A percentile compares a stretch with the other conserved stretches of the same genome.
These are phyloP conservation scores for Thecophora atra DNA, from an alignment of 2,888 invertebrate species.

Conservation along the genomic window DNA sequence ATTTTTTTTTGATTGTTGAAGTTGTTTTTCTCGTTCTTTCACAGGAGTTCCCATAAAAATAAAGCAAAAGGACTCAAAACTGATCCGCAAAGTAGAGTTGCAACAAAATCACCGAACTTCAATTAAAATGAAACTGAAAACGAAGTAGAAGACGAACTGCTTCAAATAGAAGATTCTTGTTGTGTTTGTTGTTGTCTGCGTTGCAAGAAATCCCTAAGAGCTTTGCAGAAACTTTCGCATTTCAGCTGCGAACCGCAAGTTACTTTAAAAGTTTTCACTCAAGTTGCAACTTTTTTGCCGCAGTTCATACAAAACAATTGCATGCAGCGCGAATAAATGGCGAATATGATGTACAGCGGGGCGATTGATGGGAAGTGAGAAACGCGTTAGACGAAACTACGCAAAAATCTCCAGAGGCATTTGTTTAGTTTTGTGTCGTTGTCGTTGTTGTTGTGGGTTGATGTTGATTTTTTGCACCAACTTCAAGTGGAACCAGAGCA, in stretches of 20 bases:
- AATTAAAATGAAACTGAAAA: constrained; percentile 1
- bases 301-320: constrained; percentile 7
- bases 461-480: neutral
- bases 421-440: constrained; percentile 15
- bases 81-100: neutral
- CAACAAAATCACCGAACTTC: constrained; percentile 17
- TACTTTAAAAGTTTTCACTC: constrained; percentile 36
- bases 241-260: constrained; percentile 1
- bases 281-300: constrained; percentile 19
- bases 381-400: neutral
- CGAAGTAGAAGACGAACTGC: too few relatives aligned
- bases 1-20: neutral
- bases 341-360: neutral
- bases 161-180: neutral
- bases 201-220: neutral
- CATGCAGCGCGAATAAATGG: neutral
- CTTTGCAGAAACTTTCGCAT: constrained; percentile 3
- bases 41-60: constrained; percentile 6
- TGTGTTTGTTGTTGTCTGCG: constrained; percentile 1
- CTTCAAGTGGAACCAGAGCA: neutral
- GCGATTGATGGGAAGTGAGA: neutral
- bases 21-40: neutral
- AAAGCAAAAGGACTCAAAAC: neutral
- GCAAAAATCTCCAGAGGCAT: constrained; percentile 4
- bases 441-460: neutral